These are phyloP conservation scores for Trichosurus vulpecula DNA, from an alignment of 2,797 vertebrate genomes.

Conservation along the genomic window DNA sequence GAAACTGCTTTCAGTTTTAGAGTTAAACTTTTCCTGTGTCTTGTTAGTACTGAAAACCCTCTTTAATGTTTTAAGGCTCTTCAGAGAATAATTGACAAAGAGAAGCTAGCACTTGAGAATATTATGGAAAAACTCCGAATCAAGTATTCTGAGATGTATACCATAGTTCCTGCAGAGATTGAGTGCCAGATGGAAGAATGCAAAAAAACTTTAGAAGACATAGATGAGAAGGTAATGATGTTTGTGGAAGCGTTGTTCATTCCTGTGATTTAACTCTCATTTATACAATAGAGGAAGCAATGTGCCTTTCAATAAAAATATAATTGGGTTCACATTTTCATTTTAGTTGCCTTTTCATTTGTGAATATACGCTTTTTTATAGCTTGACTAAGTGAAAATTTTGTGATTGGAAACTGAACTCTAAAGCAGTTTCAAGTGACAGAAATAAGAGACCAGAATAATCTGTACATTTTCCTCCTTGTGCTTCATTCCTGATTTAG, in stretches of 20 bases:
- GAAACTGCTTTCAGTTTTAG: constrained; percentile 37
- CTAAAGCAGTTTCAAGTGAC: constrained; percentile 2
- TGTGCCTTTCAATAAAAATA: neutral
- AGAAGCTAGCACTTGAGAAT: constrained; percentile 87
- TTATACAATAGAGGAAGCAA: constrained; percentile 7
- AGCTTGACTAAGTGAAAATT: constrained; percentile 6
- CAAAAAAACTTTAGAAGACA: constrained; percentile 84
- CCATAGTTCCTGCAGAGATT: constrained; percentile 88
- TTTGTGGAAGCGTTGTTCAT: neutral
- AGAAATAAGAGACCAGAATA: constrained; percentile 8
- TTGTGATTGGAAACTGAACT: constrained; percentile 11
- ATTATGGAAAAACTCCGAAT: constrained; percentile 89
- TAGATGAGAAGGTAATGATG: constrained; percentile 91
- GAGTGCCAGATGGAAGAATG: constrained; percentile 87
- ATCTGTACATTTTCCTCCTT: constrained; percentile 31
- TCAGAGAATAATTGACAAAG: constrained; percentile 85
- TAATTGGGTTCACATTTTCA: constrained; percentile 22
- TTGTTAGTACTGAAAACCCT: constrained; percentile 55
- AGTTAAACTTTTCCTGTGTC: constrained; percentile 48
- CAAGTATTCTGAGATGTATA: constrained; percentile 89
- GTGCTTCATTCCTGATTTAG: constrained; percentile 33
- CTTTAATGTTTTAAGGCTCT: constrained; percentile 86
- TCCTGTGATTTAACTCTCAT: constrained; percentile 15
- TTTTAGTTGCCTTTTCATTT: constrained; percentile 35
- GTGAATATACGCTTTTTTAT: constrained; percentile 16